phyloP scores from a whole-genome alignment of 2,888 invertebrate species.

The Hypolimnas misippus region DNA sequence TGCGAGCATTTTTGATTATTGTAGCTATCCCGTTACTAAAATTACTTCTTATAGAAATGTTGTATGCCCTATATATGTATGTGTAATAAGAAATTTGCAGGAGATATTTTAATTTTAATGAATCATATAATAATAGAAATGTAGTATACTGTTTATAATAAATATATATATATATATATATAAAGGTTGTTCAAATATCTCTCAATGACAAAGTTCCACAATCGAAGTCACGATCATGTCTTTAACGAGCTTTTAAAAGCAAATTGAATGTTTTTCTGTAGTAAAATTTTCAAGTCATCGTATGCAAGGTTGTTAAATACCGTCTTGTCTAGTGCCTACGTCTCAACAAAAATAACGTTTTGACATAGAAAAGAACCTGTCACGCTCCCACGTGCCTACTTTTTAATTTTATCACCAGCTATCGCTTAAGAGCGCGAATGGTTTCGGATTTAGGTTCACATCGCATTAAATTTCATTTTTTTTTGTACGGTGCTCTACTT shows the following conservation, averaged over 20 bases:
- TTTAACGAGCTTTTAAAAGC: not conserved
- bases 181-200: not conserved
- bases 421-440: conserved; percentile 49
- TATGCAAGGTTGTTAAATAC: not conserved
- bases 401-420: conserved; percentile 43
- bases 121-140: no score
- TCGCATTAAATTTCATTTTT: conserved; percentile 49
- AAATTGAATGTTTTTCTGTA: not conserved
- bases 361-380: conserved; percentile 68
- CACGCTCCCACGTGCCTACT: conserved; percentile 56
- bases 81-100: no score
- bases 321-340: not conserved
- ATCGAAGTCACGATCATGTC: not conserved
- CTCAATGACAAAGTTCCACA: not conserved
- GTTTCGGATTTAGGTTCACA: conserved; percentile 62
- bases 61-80: no score
- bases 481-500: conserved; percentile 47
- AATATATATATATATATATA: no score
- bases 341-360: conserved; percentile 46
- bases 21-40: no score
- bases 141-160: no score
- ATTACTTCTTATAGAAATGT: no score
- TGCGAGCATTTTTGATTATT: no score
- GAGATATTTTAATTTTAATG: no score
- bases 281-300: conserved; percentile 1